phyloP scores from a whole-genome alignment of 2,797 vertebrate genomes.

The Periophthalmus magnuspinnatus region DNA sequence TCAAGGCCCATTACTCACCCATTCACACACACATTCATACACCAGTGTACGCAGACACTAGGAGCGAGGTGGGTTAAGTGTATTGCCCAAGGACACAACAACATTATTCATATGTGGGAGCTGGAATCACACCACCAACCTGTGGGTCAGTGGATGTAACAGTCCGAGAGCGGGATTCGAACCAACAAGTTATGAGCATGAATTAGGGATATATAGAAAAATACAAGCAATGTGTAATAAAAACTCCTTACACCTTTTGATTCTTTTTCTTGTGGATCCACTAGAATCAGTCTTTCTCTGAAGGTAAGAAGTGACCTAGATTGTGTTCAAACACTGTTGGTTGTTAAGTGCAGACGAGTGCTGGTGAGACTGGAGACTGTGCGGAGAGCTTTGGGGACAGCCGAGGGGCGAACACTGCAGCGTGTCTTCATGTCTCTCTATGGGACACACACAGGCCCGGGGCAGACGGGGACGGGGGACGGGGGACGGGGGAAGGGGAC shows the following conservation, averaged over 20 bases:
- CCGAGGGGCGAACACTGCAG: constrained; percentile 4
- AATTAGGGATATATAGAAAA: no score
- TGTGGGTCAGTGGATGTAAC: no score
- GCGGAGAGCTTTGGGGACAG: constrained; percentile 12
- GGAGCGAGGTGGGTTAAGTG: no score
- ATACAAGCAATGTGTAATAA: background rate
- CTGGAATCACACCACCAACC: no score
- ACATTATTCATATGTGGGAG: no score
- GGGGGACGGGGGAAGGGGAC: background rate
- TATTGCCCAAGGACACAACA: no score
- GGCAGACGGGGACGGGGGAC: background rate
- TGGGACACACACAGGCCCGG: constrained; percentile 30
- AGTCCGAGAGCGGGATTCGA: no score
- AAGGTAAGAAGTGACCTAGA: constrained; percentile 18
- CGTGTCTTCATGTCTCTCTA: constrained; percentile 18
- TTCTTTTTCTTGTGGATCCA: background rate
- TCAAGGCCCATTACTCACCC: no score
- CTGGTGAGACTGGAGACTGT: constrained; percentile 6
- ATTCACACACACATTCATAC: no score
- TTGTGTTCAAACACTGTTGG: constrained; percentile 5
- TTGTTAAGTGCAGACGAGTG: background rate
- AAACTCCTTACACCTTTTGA: background rate
- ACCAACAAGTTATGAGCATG: no score
- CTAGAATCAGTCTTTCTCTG: background rate
- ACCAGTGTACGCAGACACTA: no score